These are phyloP conservation scores for Aricia artaxerxes DNA, from an alignment of 2,888 invertebrate genomes.

Conservation along the genomic window DNA sequence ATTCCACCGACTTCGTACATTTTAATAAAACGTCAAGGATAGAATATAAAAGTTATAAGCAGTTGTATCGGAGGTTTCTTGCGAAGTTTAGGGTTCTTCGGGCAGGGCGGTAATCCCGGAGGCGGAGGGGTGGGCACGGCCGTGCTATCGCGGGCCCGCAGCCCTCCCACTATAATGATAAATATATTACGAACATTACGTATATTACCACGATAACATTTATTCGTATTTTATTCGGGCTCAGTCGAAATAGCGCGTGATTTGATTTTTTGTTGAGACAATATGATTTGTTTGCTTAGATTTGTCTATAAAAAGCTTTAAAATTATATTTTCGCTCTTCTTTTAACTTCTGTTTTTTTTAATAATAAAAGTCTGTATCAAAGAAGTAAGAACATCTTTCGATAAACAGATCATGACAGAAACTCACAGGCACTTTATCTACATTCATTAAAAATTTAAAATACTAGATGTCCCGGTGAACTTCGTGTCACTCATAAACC, in stretches of 20 bases:
- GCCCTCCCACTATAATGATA: constrained; percentile 39
- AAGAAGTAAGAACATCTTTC: too few relatives aligned
- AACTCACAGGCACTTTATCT: too few relatives aligned
- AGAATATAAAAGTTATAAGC: constrained; percentile 31
- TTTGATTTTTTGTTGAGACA: neutral
- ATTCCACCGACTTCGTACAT: neutral
- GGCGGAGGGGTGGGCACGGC: constrained; percentile 58
- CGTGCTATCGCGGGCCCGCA: constrained; percentile 60
- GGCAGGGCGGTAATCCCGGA: constrained; percentile 58
- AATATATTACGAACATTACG: constrained; percentile 23
- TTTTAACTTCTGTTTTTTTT: too few relatives aligned
- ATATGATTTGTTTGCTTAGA: neutral
- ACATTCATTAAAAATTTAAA: too few relatives aligned
- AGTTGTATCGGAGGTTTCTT: constrained; percentile 50
- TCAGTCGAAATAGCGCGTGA: neutral
- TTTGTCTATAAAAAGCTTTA: neutral
- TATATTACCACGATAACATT: constrained; percentile 1
- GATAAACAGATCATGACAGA: too few relatives aligned
- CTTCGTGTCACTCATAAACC: too few relatives aligned
- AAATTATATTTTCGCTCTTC: too few relatives aligned
- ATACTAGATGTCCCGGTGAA: too few relatives aligned
- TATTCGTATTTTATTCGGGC: constrained; percentile 1
- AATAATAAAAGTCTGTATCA: too few relatives aligned
- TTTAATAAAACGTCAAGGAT: constrained; percentile 13
- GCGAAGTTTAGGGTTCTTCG: constrained; percentile 53